Conservation (phyloP, 2,797 vertebrate species). For the Artibeus jamaicensis region DNA sequence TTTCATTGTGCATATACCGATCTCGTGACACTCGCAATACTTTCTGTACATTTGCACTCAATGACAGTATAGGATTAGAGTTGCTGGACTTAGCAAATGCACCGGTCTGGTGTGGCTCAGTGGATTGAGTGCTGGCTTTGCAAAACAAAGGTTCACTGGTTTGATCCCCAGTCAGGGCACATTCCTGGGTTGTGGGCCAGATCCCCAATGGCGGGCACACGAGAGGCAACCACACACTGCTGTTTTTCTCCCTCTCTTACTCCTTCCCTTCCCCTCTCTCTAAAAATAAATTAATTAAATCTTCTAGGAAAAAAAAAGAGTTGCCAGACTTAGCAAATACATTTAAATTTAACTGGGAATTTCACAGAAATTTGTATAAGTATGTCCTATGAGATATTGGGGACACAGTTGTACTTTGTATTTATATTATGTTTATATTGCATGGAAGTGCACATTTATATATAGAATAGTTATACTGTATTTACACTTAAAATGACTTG, state of each 20-base stretch:
- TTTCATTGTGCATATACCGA: background rate
- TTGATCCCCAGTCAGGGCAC: too few relatives aligned
- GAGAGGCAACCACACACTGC: too few relatives aligned
- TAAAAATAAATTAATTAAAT: too few relatives aligned
- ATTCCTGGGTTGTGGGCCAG: too few relatives aligned
- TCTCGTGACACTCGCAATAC: background rate
- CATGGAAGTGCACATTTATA: background rate
- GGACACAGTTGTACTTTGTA: background rate
- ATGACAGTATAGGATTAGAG: background rate
- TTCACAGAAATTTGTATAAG: constrained; percentile 18
- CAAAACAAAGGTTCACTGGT: too few relatives aligned
- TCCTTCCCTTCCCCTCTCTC: too few relatives aligned
- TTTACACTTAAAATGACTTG: background rate
- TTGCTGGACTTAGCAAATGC: background rate
- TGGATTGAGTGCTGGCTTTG: too few relatives aligned
- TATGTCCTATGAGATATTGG: background rate
- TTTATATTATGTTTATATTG: background rate
- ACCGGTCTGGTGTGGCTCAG: too few relatives aligned
- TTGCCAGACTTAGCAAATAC: background rate
- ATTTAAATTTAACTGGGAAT: background rate
- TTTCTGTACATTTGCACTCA: background rate
- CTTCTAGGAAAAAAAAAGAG: too few relatives aligned
- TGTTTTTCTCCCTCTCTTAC: too few relatives aligned
- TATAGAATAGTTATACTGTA: background rate
- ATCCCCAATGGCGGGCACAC: too few relatives aligned